Conservation (phyloP, 2,113 vertebrate species). For the Rutilus rutilus region DNA sequence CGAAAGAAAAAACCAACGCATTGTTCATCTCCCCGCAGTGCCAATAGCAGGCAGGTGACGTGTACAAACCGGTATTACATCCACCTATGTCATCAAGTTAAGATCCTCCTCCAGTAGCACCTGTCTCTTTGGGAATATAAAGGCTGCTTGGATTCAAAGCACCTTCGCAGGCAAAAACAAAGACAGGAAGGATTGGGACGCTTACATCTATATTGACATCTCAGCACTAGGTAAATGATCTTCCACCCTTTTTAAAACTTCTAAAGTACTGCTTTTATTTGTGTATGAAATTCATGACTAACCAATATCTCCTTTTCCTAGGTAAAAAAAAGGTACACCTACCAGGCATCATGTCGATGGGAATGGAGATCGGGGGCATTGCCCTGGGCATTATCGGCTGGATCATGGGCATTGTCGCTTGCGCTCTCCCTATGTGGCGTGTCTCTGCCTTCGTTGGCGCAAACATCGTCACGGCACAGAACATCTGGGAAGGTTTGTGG, state of each 20-base stretch:
- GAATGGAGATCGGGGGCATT: constrained; percentile 79
- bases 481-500: constrained; percentile 79
- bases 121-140: constrained; percentile 69
- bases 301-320: not conserved
- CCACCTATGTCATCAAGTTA: constrained; percentile 63
- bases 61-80: constrained; percentile 46
- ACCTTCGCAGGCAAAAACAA: constrained; percentile 37
- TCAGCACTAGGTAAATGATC: not conserved
- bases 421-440: constrained; percentile 79
- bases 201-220: not conserved
- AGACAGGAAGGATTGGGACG: not conserved
- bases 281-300: not conserved
- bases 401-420: constrained; percentile 71
- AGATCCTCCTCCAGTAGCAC: constrained; percentile 65
- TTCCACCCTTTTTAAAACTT: not conserved
- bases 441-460: constrained; percentile 76
- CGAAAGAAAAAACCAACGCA: constrained; percentile 43
- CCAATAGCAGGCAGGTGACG: constrained; percentile 54
- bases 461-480: constrained; percentile 79
- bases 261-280: not conserved
- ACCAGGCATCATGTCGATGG: constrained; percentile 74
- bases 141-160: constrained; percentile 64
- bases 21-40: constrained; percentile 13
- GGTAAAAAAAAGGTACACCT: not conserved
- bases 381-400: constrained; percentile 75